Evolutionary conservation across 1,140 invertebrate species (phyloP), one percentile per base, ranked within the genome.

Genomic region (Hormaphis cornu): DNA sequence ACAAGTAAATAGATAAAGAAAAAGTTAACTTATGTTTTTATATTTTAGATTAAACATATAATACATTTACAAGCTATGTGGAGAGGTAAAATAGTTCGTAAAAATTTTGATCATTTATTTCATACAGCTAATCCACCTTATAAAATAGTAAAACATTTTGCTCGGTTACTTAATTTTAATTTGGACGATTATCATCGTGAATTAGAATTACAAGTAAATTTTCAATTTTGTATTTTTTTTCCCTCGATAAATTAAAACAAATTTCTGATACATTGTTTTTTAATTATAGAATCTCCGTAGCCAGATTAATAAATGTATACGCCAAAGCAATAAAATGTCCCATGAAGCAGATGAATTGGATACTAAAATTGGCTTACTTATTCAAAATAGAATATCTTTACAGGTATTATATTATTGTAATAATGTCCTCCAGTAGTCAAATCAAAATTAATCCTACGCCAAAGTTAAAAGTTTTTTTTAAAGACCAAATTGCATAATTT

Each of bases 331-430:
- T 76, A 83, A 87, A 75, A 78, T 91, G 33, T 87, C 89, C 10
- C 83, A 86, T 71, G 86, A 89, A 74, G 78, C 91, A 33, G 86
- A 89, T 72, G 83, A 82, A 69, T 89, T 92, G 87, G 89, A 91
- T 75, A 82, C 90, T 14, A 90, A 91, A 80, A 92, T 91, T 74
- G 89, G 88, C 4, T 81, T 91, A 12, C 80, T 92, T 1, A 87
- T 92, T 22, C 88, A 89, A 79, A 91, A 92, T 77, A 81, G 89
- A 74, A 87, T 91, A 61, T 85, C 87, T 12, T 50, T 66, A 33
- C 61, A 66, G 61, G 61, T 66, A 33, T 28, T 28, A 35, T 22
- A 12, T 7, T 35, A 7, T 14, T 5, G 24, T 24, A 12, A 8
- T 35, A n/a, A n/a, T n/a, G n/a, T n/a, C n/a, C n/a, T n/a, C n/a